Conservation (phyloP, 1,140 invertebrate genomes). For the Papilio xuthus region DNA sequence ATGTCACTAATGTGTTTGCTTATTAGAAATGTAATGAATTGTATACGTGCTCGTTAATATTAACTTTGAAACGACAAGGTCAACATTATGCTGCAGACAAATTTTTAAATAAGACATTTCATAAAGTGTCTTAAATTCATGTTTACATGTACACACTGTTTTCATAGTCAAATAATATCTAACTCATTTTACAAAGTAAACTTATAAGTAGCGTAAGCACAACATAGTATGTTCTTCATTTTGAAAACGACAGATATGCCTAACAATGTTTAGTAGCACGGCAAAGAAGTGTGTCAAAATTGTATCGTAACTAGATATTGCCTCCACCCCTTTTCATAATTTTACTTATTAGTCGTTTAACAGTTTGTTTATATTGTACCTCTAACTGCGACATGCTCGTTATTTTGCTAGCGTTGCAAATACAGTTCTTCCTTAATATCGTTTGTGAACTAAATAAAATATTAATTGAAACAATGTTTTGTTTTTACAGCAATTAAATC, state of each 20-base stretch:
- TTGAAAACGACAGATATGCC: neutral
- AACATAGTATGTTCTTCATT: too few species aligned
- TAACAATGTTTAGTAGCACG: neutral
- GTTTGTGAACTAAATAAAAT: constrained; percentile 30
- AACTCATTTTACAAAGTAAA: too few species aligned
- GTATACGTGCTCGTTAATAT: constrained; percentile 11
- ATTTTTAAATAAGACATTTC: neutral
- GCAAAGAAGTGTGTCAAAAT: neutral
- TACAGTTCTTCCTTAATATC: constrained; percentile 9
- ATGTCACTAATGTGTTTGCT: neutral
- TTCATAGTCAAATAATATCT: neutral
- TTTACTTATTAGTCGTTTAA: neutral
- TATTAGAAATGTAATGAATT: neutral
- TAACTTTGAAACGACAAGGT: constrained; percentile 30
- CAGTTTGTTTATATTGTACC: neutral
- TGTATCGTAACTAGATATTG: neutral
- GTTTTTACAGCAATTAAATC: constrained; percentile 36
- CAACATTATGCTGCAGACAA: neutral
- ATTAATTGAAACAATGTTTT: constrained; percentile 24
- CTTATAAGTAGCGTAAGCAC: too few species aligned
- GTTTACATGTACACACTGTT: neutral
- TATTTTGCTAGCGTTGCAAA: constrained; percentile 24
- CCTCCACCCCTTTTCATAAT: neutral
- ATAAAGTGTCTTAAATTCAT: neutral
- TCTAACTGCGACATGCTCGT: constrained; percentile 26